Base-by-base conservation (phyloP, 2,888 invertebrate genomes). In the Drosophila testacea region DNA sequence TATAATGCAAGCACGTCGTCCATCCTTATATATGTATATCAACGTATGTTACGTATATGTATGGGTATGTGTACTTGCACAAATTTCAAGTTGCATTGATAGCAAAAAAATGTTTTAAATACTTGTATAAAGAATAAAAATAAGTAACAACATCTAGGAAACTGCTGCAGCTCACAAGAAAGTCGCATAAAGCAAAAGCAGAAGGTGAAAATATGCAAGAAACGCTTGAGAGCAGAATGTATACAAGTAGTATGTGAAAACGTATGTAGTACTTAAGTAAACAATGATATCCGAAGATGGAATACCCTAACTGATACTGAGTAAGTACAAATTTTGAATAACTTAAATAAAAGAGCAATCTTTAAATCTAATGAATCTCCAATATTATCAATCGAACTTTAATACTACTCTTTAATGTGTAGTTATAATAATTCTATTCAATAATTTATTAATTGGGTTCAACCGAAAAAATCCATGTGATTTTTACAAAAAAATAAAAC, bases 41-140 rank as follows among this genome's bases (percentile, higher is more conserved):
- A n/a, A n/a, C 27, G 3, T 50, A n/a, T 11, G 9, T 22, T 3
- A 59, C 28, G 16, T 30, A 38, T 34, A 5, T 7, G 11, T 36
- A 7, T 64, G 46, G 48, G 7, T 51, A 6, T 59, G 10, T 57
- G 16, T 42, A 41, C 57, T 39, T 47, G 48, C 39, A 38, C 50
- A 36, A 62, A 39, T 46, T 77, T 82, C 70, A 70, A 80, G 69
- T 76, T 81, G 73, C 71, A 70, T 67, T 77, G 76, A 73, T 81
- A 73, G 73, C 70, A 77, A 65, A 59, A 59, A 82, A 78, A 56
- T 65, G 41, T 65, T 56, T 57, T 74, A 60, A 62, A 63, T 66
- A 59, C 60, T 67, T 67, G 9, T 32, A 59, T 46, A 42, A 52
- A 60, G 51, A 66, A 32, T 46, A 47, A 34, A 62, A 52, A 50